A percentile compares a stretch with the other conserved stretches of the same genome.
phyloP scores from a whole-genome alignment of 1,140 invertebrate species.

The Gryllus bimaculatus region DNA sequence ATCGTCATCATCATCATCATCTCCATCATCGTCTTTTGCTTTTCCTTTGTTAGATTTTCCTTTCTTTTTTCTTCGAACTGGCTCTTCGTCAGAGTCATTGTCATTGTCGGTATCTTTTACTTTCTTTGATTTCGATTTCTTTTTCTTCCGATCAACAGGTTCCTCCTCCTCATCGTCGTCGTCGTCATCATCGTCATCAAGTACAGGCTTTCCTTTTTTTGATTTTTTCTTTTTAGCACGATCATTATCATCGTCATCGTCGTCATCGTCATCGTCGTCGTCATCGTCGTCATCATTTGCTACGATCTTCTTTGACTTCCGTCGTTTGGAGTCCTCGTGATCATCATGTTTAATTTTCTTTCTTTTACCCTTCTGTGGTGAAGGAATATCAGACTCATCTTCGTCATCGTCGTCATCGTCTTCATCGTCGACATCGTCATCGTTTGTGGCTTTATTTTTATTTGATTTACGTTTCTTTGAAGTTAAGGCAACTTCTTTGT shows the following conservation, averaged over 20 bases:
- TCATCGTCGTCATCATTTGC: slow-evolving; percentile 12
- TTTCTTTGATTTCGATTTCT: background rate
- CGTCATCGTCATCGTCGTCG: background rate
- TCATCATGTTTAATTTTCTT: slow-evolving; percentile 29
- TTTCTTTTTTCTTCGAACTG: slow-evolving; percentile 17
- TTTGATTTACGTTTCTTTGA: background rate
- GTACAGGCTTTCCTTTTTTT: background rate
- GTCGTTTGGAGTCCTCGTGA: background rate
- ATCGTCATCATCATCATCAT: background rate
- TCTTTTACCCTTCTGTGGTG: slow-evolving; percentile 28
- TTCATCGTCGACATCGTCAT: background rate
- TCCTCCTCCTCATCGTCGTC: slow-evolving; percentile 18
- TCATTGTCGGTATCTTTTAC: background rate
- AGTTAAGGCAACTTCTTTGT: slow-evolving; percentile 13
- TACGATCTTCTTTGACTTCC: slow-evolving; percentile 28
- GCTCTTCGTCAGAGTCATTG: slow-evolving; percentile 19
- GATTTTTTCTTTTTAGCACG: background rate
- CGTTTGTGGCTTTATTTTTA: background rate
- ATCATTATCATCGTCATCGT: background rate
- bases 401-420: background rate
- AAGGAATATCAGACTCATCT: background rate
- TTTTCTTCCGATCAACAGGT: slow-evolving; percentile 15
- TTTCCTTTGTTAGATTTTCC: background rate
- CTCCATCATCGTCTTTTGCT: background rate
- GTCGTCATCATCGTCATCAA: background rate